Evolutionary conservation across 2,113 vertebrate genomes (phyloP).

Genomic region (Dolichotis patagonum): DNA sequence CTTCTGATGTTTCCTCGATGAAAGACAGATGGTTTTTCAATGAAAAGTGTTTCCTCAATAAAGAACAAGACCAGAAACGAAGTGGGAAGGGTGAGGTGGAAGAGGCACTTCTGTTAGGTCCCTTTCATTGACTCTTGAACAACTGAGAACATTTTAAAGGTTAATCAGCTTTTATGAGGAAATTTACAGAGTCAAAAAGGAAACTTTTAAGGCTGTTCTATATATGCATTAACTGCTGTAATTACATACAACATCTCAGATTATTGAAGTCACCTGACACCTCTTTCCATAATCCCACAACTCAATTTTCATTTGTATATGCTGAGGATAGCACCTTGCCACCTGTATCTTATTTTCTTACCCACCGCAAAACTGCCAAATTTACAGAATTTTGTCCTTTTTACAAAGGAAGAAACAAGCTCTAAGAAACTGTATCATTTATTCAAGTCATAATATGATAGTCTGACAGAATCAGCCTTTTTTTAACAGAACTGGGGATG

Average conservation of each 20-base stretch:
- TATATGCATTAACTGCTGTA: not conserved
- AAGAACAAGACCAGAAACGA: not conserved
- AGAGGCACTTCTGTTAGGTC: not conserved
- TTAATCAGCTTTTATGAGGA: not conserved
- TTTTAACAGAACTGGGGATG: not conserved
- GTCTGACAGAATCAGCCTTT: not conserved
- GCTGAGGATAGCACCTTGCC: not conserved
- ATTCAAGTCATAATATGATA: not conserved
- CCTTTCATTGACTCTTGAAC: not conserved
- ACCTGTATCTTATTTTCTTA: not conserved
- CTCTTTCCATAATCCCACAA: not conserved
- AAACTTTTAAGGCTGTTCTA: not conserved
- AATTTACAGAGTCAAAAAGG: not conserved
- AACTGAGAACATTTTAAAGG: not conserved
- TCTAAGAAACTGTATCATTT: not conserved
- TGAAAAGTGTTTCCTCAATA: not conserved
- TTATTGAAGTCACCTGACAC: not conserved
- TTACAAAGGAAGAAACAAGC: not conserved
- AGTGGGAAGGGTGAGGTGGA: not conserved
- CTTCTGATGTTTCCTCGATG: not conserved
- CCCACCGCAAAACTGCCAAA: not conserved
- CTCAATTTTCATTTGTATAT: not conserved
- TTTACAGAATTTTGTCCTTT: not conserved
- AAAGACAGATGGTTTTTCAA: not conserved
- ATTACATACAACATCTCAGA: not conserved